Base-by-base conservation (phyloP, 2,888 invertebrate genomes). In the Protophormia terraenovae region DNA sequence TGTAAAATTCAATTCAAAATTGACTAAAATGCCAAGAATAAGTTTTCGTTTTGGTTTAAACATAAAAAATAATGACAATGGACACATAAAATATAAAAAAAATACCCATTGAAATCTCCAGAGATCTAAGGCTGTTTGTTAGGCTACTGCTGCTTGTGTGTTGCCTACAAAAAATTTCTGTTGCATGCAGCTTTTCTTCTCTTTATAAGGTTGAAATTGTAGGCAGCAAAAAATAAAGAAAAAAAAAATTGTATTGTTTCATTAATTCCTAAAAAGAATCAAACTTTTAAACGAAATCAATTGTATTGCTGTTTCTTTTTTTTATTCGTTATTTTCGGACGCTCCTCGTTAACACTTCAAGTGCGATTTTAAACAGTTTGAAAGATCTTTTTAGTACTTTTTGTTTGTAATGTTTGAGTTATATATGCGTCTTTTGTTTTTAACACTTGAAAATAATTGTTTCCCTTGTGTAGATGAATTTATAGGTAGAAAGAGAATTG, bases 11-110 rank as follows among this genome's bases (percentile, higher is more conserved):
- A 32, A 27, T 16, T 19, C 16, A 24, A 41, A 64, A 53, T 84
- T 79, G 69, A 58, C 55, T 32, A 47, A 58, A 67, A 80, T 60
- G 47, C 81, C 69, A 78, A 67, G 53, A 62, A 81, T 73, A 77
- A 77, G 55, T 35, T 84, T 45, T 29, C 32, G 32, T 45, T 69
- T 53, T 62, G 32, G 80, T n/a, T 73, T n/a, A n/a, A n/a, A n/a
- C 58, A 85, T 73, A 85, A 82, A 66, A 85, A 85, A 85, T 81
- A 85, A 82, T 82, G 78, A 82, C 85, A 85, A 85, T 85, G 82
- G 85, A 85, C 85, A 85, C 82, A 79, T 85, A 79, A 85, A 85
- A 69, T 75, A 69, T 22, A 73, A 41, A 5, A 62, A 75, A 47
- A 47, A 77, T 38, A 72, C 22, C 77, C 69, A 64, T 55, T 69